Percentiles rank a stretch among this genome's conserved stretches.
Conservation (phyloP, 1,140 invertebrate species). For the Drosophila murphyi region DNA sequence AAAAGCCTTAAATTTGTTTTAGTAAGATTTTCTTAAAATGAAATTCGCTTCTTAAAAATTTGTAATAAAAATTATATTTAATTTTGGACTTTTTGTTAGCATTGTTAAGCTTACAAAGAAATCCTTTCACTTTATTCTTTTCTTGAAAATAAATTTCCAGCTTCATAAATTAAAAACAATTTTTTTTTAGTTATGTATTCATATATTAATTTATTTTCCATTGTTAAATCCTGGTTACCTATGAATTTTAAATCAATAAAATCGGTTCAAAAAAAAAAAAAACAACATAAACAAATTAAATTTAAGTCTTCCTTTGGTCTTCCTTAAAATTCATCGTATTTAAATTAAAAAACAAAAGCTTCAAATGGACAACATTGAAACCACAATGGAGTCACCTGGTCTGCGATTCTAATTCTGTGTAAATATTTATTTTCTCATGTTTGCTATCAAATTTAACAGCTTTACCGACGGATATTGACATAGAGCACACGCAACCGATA, state of each 20-base stretch:
- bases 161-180: too few species aligned
- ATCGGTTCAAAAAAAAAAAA: too few species aligned
- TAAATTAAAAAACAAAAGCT: background rate
- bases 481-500: conserved; percentile 36
- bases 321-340: background rate
- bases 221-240: conserved; percentile 9
- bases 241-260: conserved; percentile 13
- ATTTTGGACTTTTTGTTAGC: too few species aligned
- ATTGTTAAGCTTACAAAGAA: too few species aligned
- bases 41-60: too few species aligned
- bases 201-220: background rate
- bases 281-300: conserved; percentile 1
- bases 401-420: background rate
- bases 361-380: conserved; percentile 15
- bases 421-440: background rate
- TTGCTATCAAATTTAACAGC: background rate
- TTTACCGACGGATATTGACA: conserved; percentile 21
- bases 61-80: too few species aligned
- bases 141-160: too few species aligned
- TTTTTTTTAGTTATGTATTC: background rate
- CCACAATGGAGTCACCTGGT: conserved; percentile 3
- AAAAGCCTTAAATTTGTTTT: too few species aligned
- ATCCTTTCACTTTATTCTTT: too few species aligned
- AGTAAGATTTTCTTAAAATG: too few species aligned
- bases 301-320: background rate